A percentile compares a stretch with the other conserved stretches of the same genome.
phyloP scores from a whole-genome alignment of 2,113 vertebrate species.

The Recurvirostra avosetta region DNA sequence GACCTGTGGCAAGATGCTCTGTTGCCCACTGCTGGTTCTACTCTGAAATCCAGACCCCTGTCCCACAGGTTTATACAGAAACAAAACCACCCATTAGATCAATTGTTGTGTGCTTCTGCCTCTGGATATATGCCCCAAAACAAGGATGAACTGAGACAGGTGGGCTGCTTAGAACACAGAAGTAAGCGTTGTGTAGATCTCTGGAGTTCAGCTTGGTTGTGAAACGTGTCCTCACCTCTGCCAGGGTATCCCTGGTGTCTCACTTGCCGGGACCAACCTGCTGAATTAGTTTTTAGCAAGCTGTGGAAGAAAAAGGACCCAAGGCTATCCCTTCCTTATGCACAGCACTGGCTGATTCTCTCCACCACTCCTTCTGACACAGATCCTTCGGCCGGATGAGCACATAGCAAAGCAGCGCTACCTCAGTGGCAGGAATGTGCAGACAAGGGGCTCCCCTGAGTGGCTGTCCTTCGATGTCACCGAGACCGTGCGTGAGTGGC shows the following conservation, averaged over 20 bases:
- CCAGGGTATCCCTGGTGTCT: neutral
- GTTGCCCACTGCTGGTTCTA: neutral
- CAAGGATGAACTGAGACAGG: neutral
- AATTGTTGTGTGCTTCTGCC: neutral
- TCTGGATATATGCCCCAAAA: neutral
- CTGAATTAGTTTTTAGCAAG: slow-evolving; percentile 60
- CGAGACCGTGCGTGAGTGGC: slow-evolving; percentile 94
- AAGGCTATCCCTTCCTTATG: slow-evolving; percentile 53
- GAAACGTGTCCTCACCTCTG: neutral
- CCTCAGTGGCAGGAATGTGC: slow-evolving; percentile 90
- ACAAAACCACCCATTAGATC: neutral
- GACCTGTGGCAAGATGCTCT: neutral
- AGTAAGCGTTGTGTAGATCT: neutral
- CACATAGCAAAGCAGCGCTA: slow-evolving; percentile 96
- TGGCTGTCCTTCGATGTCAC: slow-evolving; percentile 99
- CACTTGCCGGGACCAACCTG: slow-evolving; percentile 27
- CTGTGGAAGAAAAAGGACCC: slow-evolving; percentile 49
- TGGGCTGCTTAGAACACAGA: neutral
- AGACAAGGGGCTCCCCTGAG: slow-evolving; percentile 88
- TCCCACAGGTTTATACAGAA: neutral
- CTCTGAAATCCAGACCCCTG: neutral
- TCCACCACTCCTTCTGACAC: neutral
- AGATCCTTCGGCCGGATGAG: slow-evolving; percentile 91
- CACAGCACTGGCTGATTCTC: neutral
- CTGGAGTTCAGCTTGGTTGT: neutral